These are phyloP conservation scores for Nephrotoma guestfalica DNA, from an alignment of 2,888 invertebrate genomes.

Conservation along the genomic window DNA sequence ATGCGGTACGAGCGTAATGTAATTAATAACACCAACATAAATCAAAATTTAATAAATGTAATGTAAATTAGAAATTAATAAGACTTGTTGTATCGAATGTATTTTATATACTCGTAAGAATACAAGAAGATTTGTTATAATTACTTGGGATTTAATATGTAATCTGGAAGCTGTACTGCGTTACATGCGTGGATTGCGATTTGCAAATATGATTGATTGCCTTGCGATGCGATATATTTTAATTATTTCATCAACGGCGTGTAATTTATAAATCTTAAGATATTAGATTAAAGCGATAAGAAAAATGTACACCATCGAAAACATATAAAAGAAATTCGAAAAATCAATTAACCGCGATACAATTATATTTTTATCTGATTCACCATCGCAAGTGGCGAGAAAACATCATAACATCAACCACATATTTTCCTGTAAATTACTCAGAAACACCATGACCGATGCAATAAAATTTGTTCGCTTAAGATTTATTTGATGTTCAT, in stretches of 20 bases:
- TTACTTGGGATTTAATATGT: background rate
- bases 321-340: background rate
- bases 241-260: background rate
- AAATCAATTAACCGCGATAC: background rate
- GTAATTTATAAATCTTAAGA: background rate
- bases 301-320: background rate
- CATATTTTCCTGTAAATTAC: background rate
- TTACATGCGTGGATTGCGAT: background rate
- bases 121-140: background rate
- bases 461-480: background rate
- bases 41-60: background rate
- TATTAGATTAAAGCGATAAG: background rate
- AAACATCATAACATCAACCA: background rate
- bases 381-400: background rate
- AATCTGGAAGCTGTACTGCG: background rate
- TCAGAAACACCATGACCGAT: background rate
- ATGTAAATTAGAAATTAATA: background rate
- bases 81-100: background rate
- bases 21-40: background rate
- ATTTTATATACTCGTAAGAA: background rate
- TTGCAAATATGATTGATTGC: background rate
- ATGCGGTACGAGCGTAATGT: background rate
- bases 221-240: background rate
- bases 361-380: background rate
- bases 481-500: background rate